Evolutionary conservation across 35 echinoderm and acorn worm genomes (phyloP).

Genomic region (Patiria miniata): DNA sequence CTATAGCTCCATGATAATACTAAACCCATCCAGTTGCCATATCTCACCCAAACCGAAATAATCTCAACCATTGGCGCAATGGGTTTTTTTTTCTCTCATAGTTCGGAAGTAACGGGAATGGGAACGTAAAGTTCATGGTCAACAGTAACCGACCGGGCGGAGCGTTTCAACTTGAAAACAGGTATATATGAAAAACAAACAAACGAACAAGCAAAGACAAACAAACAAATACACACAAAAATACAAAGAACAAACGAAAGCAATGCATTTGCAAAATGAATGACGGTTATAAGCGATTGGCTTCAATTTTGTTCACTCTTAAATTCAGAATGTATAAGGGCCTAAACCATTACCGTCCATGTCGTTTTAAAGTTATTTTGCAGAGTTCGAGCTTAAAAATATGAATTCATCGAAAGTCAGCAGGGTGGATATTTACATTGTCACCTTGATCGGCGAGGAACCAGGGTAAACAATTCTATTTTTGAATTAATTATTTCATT

Average conservation of each 20-base stretch:
- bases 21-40: too few species aligned
- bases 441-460: not conserved
- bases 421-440: constrained; percentile 32
- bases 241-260: too few species aligned
- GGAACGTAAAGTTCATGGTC: constrained; percentile 61
- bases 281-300: too few species aligned
- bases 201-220: too few species aligned
- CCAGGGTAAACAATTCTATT: constrained; percentile 32
- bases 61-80: not conserved
- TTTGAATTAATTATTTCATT: too few species aligned
- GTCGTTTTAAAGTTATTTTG: constrained; percentile 24
- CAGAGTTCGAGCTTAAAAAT: constrained; percentile 41
- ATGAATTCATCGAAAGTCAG: constrained; percentile 1
- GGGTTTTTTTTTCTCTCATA: not conserved
- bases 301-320: too few species aligned
- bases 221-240: too few species aligned
- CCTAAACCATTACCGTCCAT: not conserved
- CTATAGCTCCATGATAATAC: too few species aligned
- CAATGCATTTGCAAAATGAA: too few species aligned
- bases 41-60: too few species aligned
- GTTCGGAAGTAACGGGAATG: constrained; percentile 70
- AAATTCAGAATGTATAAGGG: too few species aligned
- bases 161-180: constrained; percentile 71
- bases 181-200: constrained; percentile 39
- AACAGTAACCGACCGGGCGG: constrained; percentile 76